Evolutionary conservation across 1,140 invertebrate species (phyloP), one percentile per base, ranked within the genome.

Genomic region (Cephus cinctus): DNA sequence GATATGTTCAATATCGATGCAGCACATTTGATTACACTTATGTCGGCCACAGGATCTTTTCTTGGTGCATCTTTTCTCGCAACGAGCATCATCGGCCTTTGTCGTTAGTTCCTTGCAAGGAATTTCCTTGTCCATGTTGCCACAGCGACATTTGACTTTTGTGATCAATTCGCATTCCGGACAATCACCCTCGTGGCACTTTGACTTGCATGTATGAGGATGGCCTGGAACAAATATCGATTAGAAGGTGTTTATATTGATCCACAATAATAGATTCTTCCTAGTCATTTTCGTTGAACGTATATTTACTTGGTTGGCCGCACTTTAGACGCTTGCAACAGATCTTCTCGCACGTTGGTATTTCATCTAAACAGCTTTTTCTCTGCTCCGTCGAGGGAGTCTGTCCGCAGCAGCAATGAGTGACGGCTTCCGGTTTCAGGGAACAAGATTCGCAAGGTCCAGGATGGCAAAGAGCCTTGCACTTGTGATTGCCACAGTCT

Each of bases 11-110:
- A 86, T 77, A 52, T 90, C 86, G 45, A 90, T 88, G 65, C 96
- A 98, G 69, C 94, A 94, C 20, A 81, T 66, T 43, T 87, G 84
- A 53, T 89, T 86, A 75, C 95, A 98, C 59, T 92, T 94, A 69
- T 96, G 94, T 48, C 88, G 86, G 1, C 89, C 89, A 76, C 93
- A 97, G 1, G 82, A 83, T 50, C 87, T 78, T 71, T 90, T 92
- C 79, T 94, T 95, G 31, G 85, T 88, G 71, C 94, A 98, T 59
- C 88, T 87, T 57, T 88, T 90, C 59, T 93, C 85, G 73, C 95
- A 98, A 8, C 85, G 71, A 4, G 86, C 84, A 62, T 88, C 88
- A 56, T 88, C 84, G 15, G 81, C 79, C 58, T 85, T 82, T 0
- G 82, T 80, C 0, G 77, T 83, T 1, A 94, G 67, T 30, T 92